These are phyloP conservation scores for Myotis daubentonii DNA, from an alignment of 2,797 vertebrate genomes.

Conservation along the genomic window DNA sequence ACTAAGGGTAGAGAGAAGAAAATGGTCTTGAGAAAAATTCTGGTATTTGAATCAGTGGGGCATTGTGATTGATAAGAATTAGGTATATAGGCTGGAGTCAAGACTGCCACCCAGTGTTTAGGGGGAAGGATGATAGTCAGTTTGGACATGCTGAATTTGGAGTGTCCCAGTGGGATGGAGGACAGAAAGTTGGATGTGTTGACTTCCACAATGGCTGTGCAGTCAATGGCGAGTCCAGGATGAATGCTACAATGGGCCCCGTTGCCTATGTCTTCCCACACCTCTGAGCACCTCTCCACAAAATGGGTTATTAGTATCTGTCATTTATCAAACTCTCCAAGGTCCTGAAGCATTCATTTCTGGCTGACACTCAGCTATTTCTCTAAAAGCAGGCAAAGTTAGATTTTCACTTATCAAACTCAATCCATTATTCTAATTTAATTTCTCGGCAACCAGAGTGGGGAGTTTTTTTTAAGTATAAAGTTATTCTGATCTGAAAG, in stretches of 20 bases:
- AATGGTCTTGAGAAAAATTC: neutral
- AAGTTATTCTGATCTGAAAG: slow-evolving; percentile 63
- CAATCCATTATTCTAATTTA: slow-evolving; percentile 61
- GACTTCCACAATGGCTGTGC: neutral
- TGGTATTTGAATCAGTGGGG: neutral
- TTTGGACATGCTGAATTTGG: neutral
- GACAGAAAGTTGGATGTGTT: neutral
- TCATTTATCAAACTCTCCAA: neutral
- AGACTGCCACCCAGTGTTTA: neutral
- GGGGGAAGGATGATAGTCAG: neutral
- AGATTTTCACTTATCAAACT: slow-evolving; percentile 54
- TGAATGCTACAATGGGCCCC: neutral
- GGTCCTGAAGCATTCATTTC: slow-evolving; percentile 2
- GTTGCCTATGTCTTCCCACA: neutral
- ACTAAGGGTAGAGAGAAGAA: neutral
- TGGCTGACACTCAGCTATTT: slow-evolving; percentile 38
- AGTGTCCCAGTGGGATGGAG: neutral
- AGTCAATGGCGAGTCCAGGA: neutral
- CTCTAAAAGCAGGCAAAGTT: slow-evolving; percentile 46
- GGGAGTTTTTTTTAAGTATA: slow-evolving; percentile 18
- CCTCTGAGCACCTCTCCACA: neutral
- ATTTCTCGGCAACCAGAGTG: slow-evolving; percentile 49
- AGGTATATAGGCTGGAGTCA: neutral
- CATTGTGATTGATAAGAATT: slow-evolving; percentile 1
- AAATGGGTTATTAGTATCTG: neutral